Evolutionary conservation across 2,113 vertebrate species (phyloP).

Genomic region (Prionailurus bengalensis): DNA sequence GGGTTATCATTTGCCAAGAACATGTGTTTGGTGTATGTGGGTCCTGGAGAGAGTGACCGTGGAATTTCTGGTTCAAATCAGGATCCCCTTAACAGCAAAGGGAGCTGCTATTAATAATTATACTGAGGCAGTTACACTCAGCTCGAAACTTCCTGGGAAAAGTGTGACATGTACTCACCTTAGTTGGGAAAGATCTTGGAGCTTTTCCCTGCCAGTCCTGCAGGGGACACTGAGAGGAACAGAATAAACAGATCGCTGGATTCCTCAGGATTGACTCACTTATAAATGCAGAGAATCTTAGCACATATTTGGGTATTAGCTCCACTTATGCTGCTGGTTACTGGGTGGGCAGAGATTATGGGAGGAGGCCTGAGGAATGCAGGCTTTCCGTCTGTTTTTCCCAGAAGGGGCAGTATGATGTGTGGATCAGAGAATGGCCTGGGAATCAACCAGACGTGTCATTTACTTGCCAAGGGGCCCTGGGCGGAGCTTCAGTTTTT

Average conservation of each 20-base stretch:
- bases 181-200: neutral
- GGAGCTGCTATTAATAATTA: neutral
- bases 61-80: neutral
- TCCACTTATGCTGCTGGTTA: neutral
- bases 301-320: neutral
- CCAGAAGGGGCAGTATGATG: neutral
- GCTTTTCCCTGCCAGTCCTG: neutral
- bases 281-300: neutral
- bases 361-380: neutral
- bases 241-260: neutral
- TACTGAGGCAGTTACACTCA: neutral
- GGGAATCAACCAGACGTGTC: neutral
- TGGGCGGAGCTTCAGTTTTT: neutral
- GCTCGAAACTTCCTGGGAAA: neutral
- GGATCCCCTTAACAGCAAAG: neutral
- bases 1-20: neutral
- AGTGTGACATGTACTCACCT: neutral
- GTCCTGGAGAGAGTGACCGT: neutral
- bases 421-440: neutral
- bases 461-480: neutral
- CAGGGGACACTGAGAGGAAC: neutral
- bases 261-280: neutral
- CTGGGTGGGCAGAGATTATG: neutral
- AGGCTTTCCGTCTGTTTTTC: neutral
- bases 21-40: neutral